Percentiles rank a stretch among this genome's conserved stretches.
Evolutionary conservation across 37 sponge, comb jelly and placozoan genomes (phyloP).

Genomic region (Theonella swinhoei): DNA sequence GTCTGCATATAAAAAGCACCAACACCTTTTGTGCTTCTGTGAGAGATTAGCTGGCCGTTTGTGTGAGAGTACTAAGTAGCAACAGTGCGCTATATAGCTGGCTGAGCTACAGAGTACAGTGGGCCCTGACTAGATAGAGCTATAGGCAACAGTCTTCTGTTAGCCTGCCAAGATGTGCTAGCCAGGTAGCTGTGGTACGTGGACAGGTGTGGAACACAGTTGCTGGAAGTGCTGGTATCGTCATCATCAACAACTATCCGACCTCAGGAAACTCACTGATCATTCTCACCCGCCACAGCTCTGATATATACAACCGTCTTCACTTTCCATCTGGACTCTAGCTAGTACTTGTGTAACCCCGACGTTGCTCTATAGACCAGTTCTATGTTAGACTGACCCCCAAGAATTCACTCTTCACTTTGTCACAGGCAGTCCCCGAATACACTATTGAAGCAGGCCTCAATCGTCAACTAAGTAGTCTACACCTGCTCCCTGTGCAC

Average conservation of each 20-base stretch:
- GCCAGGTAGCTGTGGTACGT: neutral
- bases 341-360: too few species aligned
- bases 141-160: neutral
- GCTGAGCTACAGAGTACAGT: neutral
- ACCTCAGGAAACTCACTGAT: neutral
- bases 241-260: neutral
- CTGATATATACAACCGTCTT: neutral
- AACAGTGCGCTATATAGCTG: neutral
- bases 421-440: neutral
- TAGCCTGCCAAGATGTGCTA: neutral
- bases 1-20: neutral
- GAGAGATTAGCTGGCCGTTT: neutral
- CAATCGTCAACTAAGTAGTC: too few species aligned
- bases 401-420: too few species aligned
- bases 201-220: neutral
- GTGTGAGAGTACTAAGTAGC: neutral
- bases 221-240: neutral
- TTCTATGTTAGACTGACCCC: too few species aligned
- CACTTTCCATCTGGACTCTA: too few species aligned
- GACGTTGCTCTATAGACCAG: too few species aligned
- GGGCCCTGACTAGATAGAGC: neutral
- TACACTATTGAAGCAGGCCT: too few species aligned
- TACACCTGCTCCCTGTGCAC: neutral
- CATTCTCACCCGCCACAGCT: neutral
- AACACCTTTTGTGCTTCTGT: neutral